Conservation (phyloP, 2,797 vertebrate genomes). For the Hoplostethus atlanticus region DNA sequence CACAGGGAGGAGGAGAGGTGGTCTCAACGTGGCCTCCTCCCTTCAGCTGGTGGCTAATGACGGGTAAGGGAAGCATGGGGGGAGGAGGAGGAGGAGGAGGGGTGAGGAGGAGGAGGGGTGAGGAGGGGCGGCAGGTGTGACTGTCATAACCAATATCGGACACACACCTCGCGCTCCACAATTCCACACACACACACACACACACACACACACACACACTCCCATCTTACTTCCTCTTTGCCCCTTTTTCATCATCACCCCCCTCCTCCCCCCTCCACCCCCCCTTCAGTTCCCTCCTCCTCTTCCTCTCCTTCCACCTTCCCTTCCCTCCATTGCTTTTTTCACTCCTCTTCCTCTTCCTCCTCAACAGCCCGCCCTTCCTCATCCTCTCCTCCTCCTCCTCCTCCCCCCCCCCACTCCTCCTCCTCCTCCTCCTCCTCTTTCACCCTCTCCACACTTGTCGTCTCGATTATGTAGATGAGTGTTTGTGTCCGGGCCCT, state of each 20-base stretch:
- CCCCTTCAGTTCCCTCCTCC: neutral
- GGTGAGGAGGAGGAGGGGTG: conserved; percentile 65
- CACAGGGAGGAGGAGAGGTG: conserved; percentile 36
- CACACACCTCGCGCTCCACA: conserved; percentile 5
- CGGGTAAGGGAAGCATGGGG: conserved; percentile 56
- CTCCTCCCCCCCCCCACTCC: neutral
- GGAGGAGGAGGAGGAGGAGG: conserved; percentile 42
- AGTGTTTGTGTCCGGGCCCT: conserved; percentile 75
- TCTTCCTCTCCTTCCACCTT: neutral
- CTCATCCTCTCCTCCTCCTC: conserved; percentile 17
- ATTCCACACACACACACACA: conserved; percentile 9
- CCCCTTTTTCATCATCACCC: conserved; percentile 30
- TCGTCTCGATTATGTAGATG: conserved; percentile 88
- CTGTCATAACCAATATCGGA: conserved; percentile 88
- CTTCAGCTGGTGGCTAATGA: conserved; percentile 49
- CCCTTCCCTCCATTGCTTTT: neutral
- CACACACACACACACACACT: conserved; percentile 29
- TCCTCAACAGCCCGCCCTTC: neutral
- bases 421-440: conserved; percentile 37
- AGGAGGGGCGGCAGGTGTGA: conserved; percentile 86
- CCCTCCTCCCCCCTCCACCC: conserved; percentile 4
- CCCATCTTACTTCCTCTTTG: neutral
- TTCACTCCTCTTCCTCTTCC: neutral
- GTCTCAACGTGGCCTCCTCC: neutral
- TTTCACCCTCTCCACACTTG: conserved; percentile 87